Evolutionary conservation across 2,797 vertebrate species (phyloP).

Genomic region (Rhinichthys osculus): DNA sequence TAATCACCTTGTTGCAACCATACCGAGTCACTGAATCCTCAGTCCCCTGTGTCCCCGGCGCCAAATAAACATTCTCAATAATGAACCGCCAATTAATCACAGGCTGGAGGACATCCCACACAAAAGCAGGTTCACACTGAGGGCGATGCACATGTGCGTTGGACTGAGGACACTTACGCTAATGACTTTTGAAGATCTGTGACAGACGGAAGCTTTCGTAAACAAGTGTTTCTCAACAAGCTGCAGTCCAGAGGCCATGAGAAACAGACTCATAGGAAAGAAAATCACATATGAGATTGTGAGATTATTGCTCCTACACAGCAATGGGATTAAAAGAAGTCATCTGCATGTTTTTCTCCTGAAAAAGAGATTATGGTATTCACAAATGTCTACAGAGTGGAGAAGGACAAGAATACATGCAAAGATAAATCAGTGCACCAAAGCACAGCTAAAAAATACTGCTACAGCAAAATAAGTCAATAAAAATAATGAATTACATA

Average conservation of each 20-base stretch:
- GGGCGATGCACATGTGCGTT: conserved; percentile 20
- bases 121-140: conserved; percentile 36
- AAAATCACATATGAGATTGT: not conserved
- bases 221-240: not conserved
- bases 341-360: not conserved
- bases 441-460: not conserved
- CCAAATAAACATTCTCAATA: conserved; percentile 43
- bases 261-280: not conserved
- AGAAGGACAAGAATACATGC: not conserved
- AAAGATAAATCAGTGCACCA: not conserved
- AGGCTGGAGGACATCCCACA: conserved; percentile 41
- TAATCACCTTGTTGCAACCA: conserved; percentile 39
- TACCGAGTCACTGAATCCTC: conserved; percentile 31
- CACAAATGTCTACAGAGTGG: not conserved
- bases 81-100: conserved; percentile 50
- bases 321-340: not conserved
- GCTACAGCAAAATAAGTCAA: not conserved
- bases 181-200: conserved; percentile 35
- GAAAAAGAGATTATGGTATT: not conserved
- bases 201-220: conserved; percentile 22
- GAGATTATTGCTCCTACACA: not conserved
- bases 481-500: not conserved
- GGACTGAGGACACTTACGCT: conserved; percentile 4
- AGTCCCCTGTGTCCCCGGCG: conserved; percentile 32
- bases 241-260: conserved; percentile 1